Evolutionary conservation across 2,113 vertebrate species (phyloP), one percentile per base, ranked within the genome.

Genomic region (Galemys pyrenaicus): DNA sequence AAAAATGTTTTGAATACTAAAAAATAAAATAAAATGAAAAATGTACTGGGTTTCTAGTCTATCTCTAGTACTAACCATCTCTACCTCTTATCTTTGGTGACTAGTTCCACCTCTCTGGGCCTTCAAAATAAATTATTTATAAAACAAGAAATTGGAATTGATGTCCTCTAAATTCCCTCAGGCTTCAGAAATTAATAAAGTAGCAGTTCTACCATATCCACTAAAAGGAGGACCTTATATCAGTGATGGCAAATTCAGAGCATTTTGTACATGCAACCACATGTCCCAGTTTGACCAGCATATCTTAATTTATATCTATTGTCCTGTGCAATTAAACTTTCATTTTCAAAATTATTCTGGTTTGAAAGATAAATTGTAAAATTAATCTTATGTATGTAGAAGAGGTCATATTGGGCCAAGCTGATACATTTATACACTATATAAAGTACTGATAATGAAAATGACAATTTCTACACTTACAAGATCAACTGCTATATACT

Each of bases 101-200:
- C 5, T 56, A 87, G 65, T 71, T 68, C 85, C 16, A 87, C 20
- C 11, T 75, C 28, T 64, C 39, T 73, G 8, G 20, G 28, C 5
- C n/a, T 85, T 89, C 93, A 56, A 71, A 87, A 35, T 51, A 75
- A 58, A 92, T 71, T 78, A 82, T 83, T 90, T 87, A 60, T 60
- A 78, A 94, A 92, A 83, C 1, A 67, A 85, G 9, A 75, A 37
- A 44, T 79, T 70, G 44, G 5, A 75, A 65, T 87, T 51, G 6
- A 58, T 74, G 9, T 2, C 6, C 37, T 65, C 19, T 71, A 74
- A 92, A 39, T 54, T 84, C 9, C 30, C 68, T 64, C 26, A 6
- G 44, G 28, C 1, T 71, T 87, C 49, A 80, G 51, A 81, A 79
- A 75, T 60, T 64, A 16, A 81, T 37, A 41, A 84, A 79, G 3